Base-by-base conservation (phyloP, 35 echinoderm and acorn worm genomes). In the Ophiothrix spiculata region DNA sequence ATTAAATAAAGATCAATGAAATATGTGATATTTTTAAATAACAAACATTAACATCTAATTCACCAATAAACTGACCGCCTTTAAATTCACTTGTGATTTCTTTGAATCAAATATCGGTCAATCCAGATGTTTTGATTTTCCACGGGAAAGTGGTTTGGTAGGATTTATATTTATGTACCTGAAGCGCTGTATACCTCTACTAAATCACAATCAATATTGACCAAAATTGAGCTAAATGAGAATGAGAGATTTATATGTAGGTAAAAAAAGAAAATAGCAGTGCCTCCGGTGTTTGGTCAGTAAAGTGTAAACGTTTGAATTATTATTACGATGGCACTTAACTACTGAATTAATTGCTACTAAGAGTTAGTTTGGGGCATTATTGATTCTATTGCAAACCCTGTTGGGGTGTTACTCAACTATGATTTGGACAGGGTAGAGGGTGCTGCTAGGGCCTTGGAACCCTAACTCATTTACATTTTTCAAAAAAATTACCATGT, bases 371-470 rank as follows among this genome's bases (percentile, higher is more conserved):
- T 6, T 69, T 69, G 60, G 29, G 60, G 60, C 60, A 69, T 2
- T 69, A 69, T 69, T 69, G 60, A 69, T 69, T 69, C 29, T 69
- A 69, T 6, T 69, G n/a, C n/a, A n/a, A n/a, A n/a, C n/a, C n/a
- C n/a, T n/a, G n/a, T n/a, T n/a, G n/a, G n/a, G n/a, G n/a, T n/a
- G n/a, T n/a, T n/a, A n/a, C n/a, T n/a, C n/a, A n/a, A n/a, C n/a
- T n/a, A n/a, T n/a, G n/a, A n/a, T n/a, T n/a, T n/a, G n/a, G n/a
- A n/a, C n/a, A n/a, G n/a, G n/a, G n/a, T n/a, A n/a, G n/a, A n/a
- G n/a, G n/a, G n/a, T n/a, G n/a, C n/a, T n/a, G n/a, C n/a, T n/a
- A n/a, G n/a, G n/a, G n/a, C n/a, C n/a, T n/a, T n/a, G n/a, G n/a
- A n/a, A n/a, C n/a, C n/a, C n/a, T n/a, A n/a, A n/a, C n/a, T n/a